These are phyloP conservation scores for Nipponacmea schrenckii DNA, from an alignment of 2,888 invertebrate species.

Conservation along the genomic window DNA sequence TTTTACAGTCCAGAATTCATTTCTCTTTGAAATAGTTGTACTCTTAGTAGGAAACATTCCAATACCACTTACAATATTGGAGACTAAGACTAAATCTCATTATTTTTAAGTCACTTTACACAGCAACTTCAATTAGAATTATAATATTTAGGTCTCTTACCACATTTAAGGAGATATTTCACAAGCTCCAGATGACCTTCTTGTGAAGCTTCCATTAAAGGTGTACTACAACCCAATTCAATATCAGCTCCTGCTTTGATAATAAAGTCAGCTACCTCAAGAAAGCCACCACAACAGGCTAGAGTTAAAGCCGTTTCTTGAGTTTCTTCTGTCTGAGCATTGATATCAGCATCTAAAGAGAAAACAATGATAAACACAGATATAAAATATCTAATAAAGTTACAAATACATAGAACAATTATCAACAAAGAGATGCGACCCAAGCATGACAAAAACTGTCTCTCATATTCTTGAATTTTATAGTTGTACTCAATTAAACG, in stretches of 20 bases:
- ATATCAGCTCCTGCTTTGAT: conserved; percentile 94
- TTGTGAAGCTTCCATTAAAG: conserved; percentile 98
- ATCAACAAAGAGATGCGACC: neutral
- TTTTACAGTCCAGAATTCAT: neutral
- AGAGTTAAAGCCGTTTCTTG: conserved; percentile 96
- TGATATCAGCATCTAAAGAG: conserved; percentile 84
- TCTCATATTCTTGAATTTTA: too few relatives aligned
- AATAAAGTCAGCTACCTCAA: conserved; percentile 94
- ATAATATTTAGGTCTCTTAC: too few relatives aligned
- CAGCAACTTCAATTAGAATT: too few relatives aligned
- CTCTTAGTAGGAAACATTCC: too few relatives aligned
- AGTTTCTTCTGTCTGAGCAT: conserved; percentile 98
- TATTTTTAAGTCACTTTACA: too few relatives aligned
- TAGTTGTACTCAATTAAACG: too few relatives aligned
- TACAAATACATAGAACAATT: too few relatives aligned
- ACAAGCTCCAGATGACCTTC: conserved; percentile 96
- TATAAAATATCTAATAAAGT: too few relatives aligned
- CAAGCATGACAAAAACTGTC: too few relatives aligned
- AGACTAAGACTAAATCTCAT: too few relatives aligned
- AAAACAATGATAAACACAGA: neutral
- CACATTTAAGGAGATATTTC: conserved; percentile 66
- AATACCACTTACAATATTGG: too few relatives aligned
- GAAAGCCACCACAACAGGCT: conserved; percentile 92
- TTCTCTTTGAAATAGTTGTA: neutral
- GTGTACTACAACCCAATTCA: conserved; percentile 90